Evolutionary conservation across 1,140 invertebrate genomes (phyloP), one percentile per base, ranked within the genome.

Genomic region (Sinonovacula constricta): DNA sequence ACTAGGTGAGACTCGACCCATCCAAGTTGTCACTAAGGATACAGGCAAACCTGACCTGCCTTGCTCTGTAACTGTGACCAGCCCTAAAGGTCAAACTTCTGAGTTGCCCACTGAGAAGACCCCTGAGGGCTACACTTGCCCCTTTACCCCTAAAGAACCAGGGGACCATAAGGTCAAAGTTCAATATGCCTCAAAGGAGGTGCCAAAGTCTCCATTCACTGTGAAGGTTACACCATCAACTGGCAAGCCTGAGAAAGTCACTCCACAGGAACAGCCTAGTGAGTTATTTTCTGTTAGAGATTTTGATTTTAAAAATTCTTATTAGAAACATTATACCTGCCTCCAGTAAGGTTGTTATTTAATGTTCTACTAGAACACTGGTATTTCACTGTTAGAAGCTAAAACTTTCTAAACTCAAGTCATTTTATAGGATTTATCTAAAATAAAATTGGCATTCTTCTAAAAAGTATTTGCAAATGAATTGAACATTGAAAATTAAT

Each of bases 101-200:
- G 93, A 95, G 69, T 94, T 95, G 1, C 87, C 86, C 3, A 80
- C 87, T 14, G 84, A 86, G 30, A 83, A 86, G 49, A 95, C 94
- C 0, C 93, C 94, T 51, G 95, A 96, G 81, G 96, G 95, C 24
- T 95, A 94, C 88, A 89, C 94, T 18, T 94, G 95, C 10, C 95
- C 95, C 87, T 97, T 96, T 85, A 96, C n/a, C n/a, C 95, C 95
- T 2, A 94, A 94, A 0, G 95, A 97, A 87, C 89, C 95, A 63
- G 96, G 96, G 24, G 86, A 88, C 24, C 89, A 91, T 77, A 86
- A 84, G 53, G 85, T 91, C 28, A 81, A 86, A 18, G 85, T 91
- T 7, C 78, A 81, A 10, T 90, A 90, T 82, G 88, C 81, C 22
- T 86, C 85, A 2, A 57, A 76, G 10, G 79, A 83, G 22, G 85